Base-by-base conservation (phyloP, 2,797 vertebrate genomes). In the Eupleurogrammus muticus region DNA sequence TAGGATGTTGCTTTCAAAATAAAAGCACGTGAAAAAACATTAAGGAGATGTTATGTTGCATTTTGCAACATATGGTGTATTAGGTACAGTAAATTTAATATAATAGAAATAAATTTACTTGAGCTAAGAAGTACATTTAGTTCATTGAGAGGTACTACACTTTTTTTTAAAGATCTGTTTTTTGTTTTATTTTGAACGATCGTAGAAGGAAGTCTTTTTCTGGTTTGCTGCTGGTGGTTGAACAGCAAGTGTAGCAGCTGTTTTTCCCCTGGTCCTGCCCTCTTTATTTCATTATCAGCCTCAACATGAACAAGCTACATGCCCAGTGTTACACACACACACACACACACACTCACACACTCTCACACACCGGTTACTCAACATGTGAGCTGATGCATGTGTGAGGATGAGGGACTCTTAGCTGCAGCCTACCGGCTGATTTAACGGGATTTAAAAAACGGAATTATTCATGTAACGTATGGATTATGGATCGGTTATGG, bases 401-500 rank as follows among this genome's bases (percentile, higher is more conserved):
- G 72, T 23, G 55, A 53, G n/a, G 65, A 61, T 48, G 23, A 51
- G n/a, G 53, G 42, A 32, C 23, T 75, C 49, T 9, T 13, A 61
- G 55, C 35, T 47, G 23, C 34, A 28, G 28, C 28, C 28, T 28
- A n/a, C 6, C 38, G 32, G 9, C 58, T 64, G 21, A 21, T 49
- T 46, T 53, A 1, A n/a, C n/a, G 7, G 13, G 5, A 48, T 17
- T 38, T 40, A 13, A 11, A 40, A 40, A 38, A 40, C 13, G 14
- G 14, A 40, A 5, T 35, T 42, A 70, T 64, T 82, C 84, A 82
- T 90, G 84, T 72, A 74, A 78, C 64, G 14, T 49, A 44, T 53
- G 84, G 77, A 89, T 79, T 52, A 93, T 92, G 91, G 91, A 70
- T 80, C 78, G 52, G 24, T 73, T 70, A 23, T 77, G 85, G 82